Evolutionary conservation across 2,888 invertebrate species (phyloP), one percentile per base, ranked within the genome.

Genomic region (Azorinus chamasolen): DNA sequence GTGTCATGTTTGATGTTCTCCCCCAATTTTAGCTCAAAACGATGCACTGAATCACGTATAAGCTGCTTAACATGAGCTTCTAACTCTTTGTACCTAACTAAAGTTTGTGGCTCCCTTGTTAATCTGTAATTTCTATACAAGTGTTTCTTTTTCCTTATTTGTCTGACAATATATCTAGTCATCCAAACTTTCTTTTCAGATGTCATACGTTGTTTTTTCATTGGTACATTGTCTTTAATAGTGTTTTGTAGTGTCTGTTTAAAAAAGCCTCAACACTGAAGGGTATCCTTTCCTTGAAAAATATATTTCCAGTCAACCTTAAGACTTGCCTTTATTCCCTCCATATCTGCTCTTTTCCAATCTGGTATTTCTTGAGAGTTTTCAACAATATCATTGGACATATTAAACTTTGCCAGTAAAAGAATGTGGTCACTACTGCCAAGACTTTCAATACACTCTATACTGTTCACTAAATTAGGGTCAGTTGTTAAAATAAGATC

Each of bases 361-460:
- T 59, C 59, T 22, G 59, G 59, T n/a, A 59, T 14, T 27, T 59
- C n/a, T 27, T 59, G 46, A 10, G n/a, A 5, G 24, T 59, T 59
- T 18, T 45, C 59, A 10, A 3, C 16, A 25, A 5, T 22, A 27
- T n/a, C 1, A 5, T 24, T 46, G 16, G 8, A 12, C 1, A 59
- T 25, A 32, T 59, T 59, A 1, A 59, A 27, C 16, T 48, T 46
- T 22, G 59, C 18, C 2, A 41, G 18, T n/a, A 48, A 6, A 48
- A 59, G 46, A 48, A 46, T 20, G 27, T 59, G 59, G 46, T 59
- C 59, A 25, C 48, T 59, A n/a, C 46, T 59, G 18, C 59, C 48
- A 46, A 59, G 59, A 27, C n/a, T 59, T n/a, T 46, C 32, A 27
- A 48, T 32, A 59, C 32, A 46, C 20, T 59, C 18, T n/a, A 59